Percentiles rank a stretch among this genome's conserved stretches.
These are phyloP conservation scores for Hippoglossus stenolepis DNA, from an alignment of 2,113 vertebrate genomes.

Conservation along the genomic window DNA sequence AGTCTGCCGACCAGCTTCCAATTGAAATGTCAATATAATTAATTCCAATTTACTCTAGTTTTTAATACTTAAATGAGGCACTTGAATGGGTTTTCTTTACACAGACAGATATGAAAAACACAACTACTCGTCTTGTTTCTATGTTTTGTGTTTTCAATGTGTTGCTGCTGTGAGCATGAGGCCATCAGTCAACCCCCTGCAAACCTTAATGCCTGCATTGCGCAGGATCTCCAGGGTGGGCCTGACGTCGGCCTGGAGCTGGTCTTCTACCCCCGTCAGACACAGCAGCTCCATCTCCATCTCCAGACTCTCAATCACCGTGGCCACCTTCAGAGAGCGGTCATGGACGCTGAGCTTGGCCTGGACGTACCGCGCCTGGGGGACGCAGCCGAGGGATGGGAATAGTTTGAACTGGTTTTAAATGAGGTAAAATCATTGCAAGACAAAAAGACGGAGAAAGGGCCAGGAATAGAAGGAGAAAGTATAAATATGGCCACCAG, in stretches of 20 bases:
- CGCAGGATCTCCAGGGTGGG: conserved; percentile 96
- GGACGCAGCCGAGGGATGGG: not conserved
- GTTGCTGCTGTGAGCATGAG: conserved; percentile 9
- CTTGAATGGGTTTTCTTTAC: too few species aligned
- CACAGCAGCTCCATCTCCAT: conserved; percentile 99
- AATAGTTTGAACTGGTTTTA: not conserved
- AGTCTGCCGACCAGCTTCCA: too few species aligned
- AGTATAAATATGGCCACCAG: conserved; percentile 7
- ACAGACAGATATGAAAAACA: conserved; percentile 12
- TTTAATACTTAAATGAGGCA: too few species aligned
- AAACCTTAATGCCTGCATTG: conserved; percentile 96
- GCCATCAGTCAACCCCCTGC: not conserved
- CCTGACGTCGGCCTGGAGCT: conserved; percentile 93
- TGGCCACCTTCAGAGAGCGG: conserved; percentile 96
- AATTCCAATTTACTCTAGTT: too few species aligned
- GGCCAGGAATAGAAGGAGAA: not conserved
- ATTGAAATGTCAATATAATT: too few species aligned
- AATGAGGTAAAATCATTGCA: conserved; percentile 10
- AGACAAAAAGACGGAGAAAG: conserved; percentile 1
- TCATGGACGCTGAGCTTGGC: conserved; percentile 97
- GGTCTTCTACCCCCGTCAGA: conserved; percentile 95
- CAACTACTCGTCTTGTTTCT: not conserved
- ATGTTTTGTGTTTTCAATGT: conserved; percentile 1
- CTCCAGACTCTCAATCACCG: conserved; percentile 96
- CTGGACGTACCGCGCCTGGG: conserved; percentile 92